Base-by-base conservation (phyloP, 2,888 invertebrate species). In the Hirtodrosophila histrioides region DNA sequence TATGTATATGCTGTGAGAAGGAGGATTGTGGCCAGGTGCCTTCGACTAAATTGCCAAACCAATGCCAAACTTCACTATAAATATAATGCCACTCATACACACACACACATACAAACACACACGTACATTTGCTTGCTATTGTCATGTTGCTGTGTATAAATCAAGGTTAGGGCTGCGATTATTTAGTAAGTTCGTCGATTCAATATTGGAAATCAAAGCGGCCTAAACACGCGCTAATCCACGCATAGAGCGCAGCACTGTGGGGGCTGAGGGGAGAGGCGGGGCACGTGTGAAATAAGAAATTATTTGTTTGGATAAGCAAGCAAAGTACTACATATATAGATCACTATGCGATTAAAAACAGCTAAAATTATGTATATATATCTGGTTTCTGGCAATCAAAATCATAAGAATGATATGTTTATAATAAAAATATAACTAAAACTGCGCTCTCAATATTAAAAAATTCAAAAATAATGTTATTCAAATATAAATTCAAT, bases 31-130 rank as follows among this genome's bases (percentile, higher is more conserved):
- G 33, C 33, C 46, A 68, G 63, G 48, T 63, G 40, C 41, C 29
- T 40, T 60, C 39, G 48, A 57, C 56, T 44, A 60, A 55, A 63
- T 58, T 73, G 66, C 61, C 40, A 78, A 74, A 51, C 50, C 73
- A 76, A 76, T 79, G 66, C 37, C 60, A 77, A 66, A 56, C 66
- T 60, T 58, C 61, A 53, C 75, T 79, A 83, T 54, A 71, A 80
- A 83, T 74, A 69, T 33, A 75, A 37, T 43, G 29, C 4, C 11
- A 54, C 12, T 35, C 12, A 37, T 12, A 44, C 9, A 29, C 41
- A 51, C 9, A 12, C 17, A 33, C 1, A 11, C 12, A 27, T 37
- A 11, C 35, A 39, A 36, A 54, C 24, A 4, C 9, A 39, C n/a
- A 44, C 2, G 9, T 3, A 45, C n/a, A 35, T 37, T 37, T 55